Evolutionary conservation across 2,113 vertebrate species (phyloP).

Genomic region (Pedionomus torquatus): DNA sequence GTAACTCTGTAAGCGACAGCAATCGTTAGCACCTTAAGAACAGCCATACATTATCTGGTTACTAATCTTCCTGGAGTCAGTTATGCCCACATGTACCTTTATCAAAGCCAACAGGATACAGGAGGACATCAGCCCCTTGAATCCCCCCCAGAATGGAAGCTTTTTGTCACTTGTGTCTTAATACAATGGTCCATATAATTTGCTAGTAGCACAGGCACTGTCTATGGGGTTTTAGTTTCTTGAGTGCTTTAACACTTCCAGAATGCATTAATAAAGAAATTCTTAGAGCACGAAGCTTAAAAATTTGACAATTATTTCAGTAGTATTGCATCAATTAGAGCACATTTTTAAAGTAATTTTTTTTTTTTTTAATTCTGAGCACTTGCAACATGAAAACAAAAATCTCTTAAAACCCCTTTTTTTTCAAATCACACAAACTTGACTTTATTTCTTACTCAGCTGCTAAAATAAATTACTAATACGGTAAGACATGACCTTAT

Average conservation of each 20-base stretch:
- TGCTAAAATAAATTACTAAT: background rate
- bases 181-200: background rate
- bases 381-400: background rate
- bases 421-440: background rate
- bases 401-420: background rate
- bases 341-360: background rate
- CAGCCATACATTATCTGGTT: background rate
- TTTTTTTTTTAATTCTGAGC: background rate
- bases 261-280: background rate
- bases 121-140: background rate
- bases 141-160: no score
- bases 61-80: background rate
- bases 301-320: background rate
- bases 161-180: background rate
- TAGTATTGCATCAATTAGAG: background rate
- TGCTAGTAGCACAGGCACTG: background rate
- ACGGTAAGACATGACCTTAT: background rate
- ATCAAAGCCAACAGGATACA: background rate
- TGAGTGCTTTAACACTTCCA: background rate
- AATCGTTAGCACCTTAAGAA: background rate
- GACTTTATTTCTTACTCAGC: background rate
- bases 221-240: background rate
- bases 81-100: background rate
- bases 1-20: background rate
- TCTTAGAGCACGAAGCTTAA: background rate